Evolutionary conservation across 1,140 invertebrate genomes (phyloP).

Genomic region (Argopecten irradians): DNA sequence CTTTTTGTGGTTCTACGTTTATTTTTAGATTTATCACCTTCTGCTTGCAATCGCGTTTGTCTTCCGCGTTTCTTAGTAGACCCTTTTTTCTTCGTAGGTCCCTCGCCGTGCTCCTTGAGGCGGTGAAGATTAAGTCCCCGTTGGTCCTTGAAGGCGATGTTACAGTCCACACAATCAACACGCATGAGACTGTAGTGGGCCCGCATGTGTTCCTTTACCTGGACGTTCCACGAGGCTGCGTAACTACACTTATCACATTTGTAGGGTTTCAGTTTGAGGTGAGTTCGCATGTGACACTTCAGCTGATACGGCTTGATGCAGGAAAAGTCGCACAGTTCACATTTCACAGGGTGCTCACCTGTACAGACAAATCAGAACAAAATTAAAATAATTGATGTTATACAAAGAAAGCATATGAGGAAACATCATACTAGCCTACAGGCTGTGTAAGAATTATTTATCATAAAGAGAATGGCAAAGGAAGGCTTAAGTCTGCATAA

Average conservation of each 20-base stretch:
- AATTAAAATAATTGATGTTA: too few species aligned
- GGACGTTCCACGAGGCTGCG: constrained; percentile 23
- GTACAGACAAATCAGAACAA: too few species aligned
- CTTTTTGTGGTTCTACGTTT: neutral
- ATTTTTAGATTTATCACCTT: neutral
- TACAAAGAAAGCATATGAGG: too few species aligned
- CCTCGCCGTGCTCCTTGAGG: neutral
- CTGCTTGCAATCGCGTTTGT: neutral
- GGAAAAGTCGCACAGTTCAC: constrained; percentile 10
- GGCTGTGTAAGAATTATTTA: too few species aligned
- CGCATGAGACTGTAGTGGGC: neutral
- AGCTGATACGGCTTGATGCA: constrained; percentile 13
- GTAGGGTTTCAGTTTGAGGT: neutral
- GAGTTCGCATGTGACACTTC: constrained; percentile 15
- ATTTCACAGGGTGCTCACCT: constrained; percentile 25
- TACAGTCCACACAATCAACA: neutral
- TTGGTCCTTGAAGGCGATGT: neutral
- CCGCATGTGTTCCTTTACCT: neutral
- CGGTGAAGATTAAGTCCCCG: neutral
- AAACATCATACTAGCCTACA: too few species aligned
- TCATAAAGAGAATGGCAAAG: too few species aligned
- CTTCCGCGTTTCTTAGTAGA: neutral
- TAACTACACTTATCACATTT: constrained; percentile 27
- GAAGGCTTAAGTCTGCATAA: too few species aligned
- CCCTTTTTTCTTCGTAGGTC: neutral